Evolutionary conservation across 1,140 invertebrate species (phyloP), one percentile per base, ranked within the genome.

Genomic region (Lepidurus arcticus): DNA sequence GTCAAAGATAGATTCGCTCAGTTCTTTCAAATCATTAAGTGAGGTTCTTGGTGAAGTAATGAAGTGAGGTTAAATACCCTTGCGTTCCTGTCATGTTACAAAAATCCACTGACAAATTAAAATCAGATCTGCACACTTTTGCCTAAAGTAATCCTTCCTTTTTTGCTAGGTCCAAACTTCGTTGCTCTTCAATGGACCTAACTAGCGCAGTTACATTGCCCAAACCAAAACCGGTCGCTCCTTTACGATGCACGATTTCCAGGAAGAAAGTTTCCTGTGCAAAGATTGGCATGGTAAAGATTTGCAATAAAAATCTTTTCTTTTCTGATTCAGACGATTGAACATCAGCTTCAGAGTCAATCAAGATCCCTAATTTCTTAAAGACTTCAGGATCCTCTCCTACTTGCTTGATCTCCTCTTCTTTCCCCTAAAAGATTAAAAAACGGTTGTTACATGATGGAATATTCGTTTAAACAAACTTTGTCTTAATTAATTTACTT

Each of bases 161-260:
- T 21, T 21, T 0, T 21, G 53, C 53, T 21, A n/a, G 9, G 5
- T 65, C 53, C 3, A 65, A 65, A n/a, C 21, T 65, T 42, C 44
- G 16, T n/a, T 79, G 73, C n/a, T 79, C 81, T 75, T 82, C 81
- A 21, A 86, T 84, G 34, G 84, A 85, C 7, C 82, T 79, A 5
- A 84, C 84, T n/a, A 89, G 81, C 4, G 88, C 88, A 26, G 85
- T 85, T 7, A 89, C 86, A 80, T 89, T 89, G 7, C 87, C 88
- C 9, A 86, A 84, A 16, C 88, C 88, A 82, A 89, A 88, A 6
- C 88, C 88, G 73, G 81, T 81, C 1, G 88, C 88, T 42, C 87
- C 87, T 65, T 82, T 80, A 42, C 88, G 81, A 77, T 89, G 85
- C 44, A 89, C 86, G 3, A 89, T 81, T 82, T 89, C 88, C 45